A percentile compares a stretch with the other conserved stretches of the same genome.
Evolutionary conservation across 2,888 invertebrate species (phyloP).

Genomic region (Venustoraphidia nigricollis): DNA sequence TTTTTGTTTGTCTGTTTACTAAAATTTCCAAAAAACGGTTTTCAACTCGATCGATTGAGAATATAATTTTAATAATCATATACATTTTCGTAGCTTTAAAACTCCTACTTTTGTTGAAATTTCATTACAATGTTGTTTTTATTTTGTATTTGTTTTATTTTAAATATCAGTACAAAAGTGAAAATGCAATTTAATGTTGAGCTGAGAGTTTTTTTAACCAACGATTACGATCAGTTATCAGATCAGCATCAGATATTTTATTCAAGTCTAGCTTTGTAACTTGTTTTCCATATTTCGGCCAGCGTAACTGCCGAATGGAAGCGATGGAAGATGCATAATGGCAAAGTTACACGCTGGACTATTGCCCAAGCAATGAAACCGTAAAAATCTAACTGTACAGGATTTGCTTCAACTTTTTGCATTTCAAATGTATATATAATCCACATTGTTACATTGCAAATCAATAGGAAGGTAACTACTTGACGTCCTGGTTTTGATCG

Average conservation of each 20-base stretch:
- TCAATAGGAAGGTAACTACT: constrained; percentile 86
- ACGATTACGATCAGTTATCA: not conserved
- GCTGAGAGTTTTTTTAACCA: constrained; percentile 11
- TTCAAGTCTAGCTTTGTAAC: constrained; percentile 81
- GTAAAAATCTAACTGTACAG: constrained; percentile 83
- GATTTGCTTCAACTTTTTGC: constrained; percentile 85
- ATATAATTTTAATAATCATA: too few relatives aligned
- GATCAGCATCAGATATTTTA: constrained; percentile 29
- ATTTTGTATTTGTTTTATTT: not conserved
- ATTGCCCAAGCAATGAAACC: constrained; percentile 88
- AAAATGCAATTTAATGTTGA: constrained; percentile 7
- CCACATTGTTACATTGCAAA: constrained; percentile 95
- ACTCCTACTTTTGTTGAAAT: too few relatives aligned
- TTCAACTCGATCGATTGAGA: too few relatives aligned
- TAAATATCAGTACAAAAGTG: not conserved
- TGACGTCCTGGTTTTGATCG: constrained; percentile 90
- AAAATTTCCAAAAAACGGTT: too few relatives aligned
- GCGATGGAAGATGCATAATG: constrained; percentile 90
- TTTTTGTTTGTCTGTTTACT: too few relatives aligned
- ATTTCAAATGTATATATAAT: constrained; percentile 90
- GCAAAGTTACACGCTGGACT: constrained; percentile 81
- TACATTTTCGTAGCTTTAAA: too few relatives aligned
- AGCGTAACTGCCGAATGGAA: constrained; percentile 91
- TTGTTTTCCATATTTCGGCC: constrained; percentile 92
- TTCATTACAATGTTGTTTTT: too few relatives aligned